Evolutionary conservation across 2,113 vertebrate species (phyloP).

Genomic region (Salvelinus alpinus): DNA sequence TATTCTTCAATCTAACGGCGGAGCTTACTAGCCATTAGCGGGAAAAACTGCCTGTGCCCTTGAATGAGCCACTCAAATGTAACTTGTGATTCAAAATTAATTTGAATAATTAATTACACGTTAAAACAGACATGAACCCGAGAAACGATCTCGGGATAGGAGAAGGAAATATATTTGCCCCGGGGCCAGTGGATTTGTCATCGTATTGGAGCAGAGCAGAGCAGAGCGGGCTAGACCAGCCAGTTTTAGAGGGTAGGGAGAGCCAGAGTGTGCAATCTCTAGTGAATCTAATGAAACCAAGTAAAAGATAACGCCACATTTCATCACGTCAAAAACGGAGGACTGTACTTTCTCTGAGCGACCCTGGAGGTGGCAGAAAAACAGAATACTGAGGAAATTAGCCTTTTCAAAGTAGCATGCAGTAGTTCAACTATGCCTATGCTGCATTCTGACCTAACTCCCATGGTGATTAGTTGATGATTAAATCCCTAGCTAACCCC

Average conservation of each 20-base stretch:
- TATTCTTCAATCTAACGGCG: slow-evolving; percentile 80
- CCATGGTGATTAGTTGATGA: slow-evolving; percentile 64
- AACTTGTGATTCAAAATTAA: slow-evolving; percentile 72
- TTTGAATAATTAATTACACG: slow-evolving; percentile 77
- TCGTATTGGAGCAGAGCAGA: slow-evolving; percentile 49
- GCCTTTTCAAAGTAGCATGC: slow-evolving; percentile 53
- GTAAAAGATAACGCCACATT: slow-evolving; percentile 77
- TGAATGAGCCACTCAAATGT: slow-evolving; percentile 75
- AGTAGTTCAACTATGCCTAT: slow-evolving; percentile 58
- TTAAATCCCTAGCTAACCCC: slow-evolving; percentile 35
- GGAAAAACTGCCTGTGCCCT: slow-evolving; percentile 55
- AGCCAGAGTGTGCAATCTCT: slow-evolving; percentile 68
- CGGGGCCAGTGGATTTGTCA: slow-evolving; percentile 69
- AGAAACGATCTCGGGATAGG: slow-evolving; percentile 48
- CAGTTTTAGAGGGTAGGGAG: slow-evolving; percentile 61
- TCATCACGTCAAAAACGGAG: slow-evolving; percentile 65
- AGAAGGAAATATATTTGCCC: slow-evolving; percentile 62
- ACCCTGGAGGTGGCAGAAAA: slow-evolving; percentile 73
- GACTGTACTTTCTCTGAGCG: slow-evolving; percentile 60
- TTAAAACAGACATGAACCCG: slow-evolving; percentile 64
- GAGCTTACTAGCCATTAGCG: slow-evolving; percentile 70
- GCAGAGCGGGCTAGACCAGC: slow-evolving; percentile 44
- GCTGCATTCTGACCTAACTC: slow-evolving; percentile 62
- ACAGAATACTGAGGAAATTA: slow-evolving; percentile 70
- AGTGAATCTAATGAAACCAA: slow-evolving; percentile 76